Conservation (phyloP, 2,888 invertebrate genomes). For the Odontomyia ornata region DNA sequence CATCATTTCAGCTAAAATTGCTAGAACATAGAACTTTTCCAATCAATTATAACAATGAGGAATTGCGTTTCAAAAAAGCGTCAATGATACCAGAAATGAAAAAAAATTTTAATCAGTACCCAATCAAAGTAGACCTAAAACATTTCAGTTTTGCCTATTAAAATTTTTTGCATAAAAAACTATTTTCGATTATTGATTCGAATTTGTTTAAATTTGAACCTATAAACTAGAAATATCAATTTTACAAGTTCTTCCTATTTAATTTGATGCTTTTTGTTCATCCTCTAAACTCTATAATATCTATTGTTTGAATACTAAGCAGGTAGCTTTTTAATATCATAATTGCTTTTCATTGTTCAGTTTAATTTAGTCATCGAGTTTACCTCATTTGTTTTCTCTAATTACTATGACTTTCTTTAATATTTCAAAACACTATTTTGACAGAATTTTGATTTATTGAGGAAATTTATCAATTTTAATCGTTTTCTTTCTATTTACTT, state of each 20-base stretch:
- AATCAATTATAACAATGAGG: no score
- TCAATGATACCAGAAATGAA: not conserved
- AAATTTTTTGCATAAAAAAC: slow-evolving; percentile 12
- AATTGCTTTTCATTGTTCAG: slow-evolving; percentile 18
- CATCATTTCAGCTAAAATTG: no score
- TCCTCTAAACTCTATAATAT: slow-evolving; percentile 12
- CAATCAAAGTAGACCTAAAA: not conserved
- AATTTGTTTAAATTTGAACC: slow-evolving; percentile 5
- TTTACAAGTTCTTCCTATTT: not conserved
- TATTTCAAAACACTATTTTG: not conserved
- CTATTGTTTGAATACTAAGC: slow-evolving; percentile 29
- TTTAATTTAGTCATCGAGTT: not conserved
- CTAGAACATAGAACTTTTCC: no score
- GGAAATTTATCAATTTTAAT: no score
- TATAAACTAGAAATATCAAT: not conserved
- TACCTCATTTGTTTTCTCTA: not conserved
- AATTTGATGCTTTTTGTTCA: not conserved
- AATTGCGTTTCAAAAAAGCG: no score
- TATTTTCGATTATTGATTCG: not conserved
- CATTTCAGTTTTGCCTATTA: not conserved
- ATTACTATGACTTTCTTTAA: not conserved
- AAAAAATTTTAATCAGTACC: no score
- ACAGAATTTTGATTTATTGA: not conserved
- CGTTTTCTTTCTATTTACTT: not conserved
- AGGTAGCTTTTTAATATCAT: slow-evolving; percentile 9